phyloP scores from a whole-genome alignment of 2,797 vertebrate genomes.

The Sebastes vulpes region DNA sequence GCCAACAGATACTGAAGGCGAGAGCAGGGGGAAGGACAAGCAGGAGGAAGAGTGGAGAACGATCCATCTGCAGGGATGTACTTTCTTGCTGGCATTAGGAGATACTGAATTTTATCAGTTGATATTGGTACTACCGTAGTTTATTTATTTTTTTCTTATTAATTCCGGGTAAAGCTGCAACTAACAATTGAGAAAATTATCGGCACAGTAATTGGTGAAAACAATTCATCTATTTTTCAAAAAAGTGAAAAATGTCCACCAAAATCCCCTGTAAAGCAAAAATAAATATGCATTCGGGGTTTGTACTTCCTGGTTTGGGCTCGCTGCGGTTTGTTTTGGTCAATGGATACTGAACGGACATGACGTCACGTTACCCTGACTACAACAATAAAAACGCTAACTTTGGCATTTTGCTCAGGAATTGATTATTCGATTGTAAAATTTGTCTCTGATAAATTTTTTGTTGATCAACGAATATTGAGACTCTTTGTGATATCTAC shows the following conservation, averaged over 20 bases:
- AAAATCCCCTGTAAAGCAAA: neutral
- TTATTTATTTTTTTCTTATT: neutral
- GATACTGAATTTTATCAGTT: conserved; percentile 3
- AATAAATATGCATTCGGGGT: no score
- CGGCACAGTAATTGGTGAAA: no score
- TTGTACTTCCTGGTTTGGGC: no score
- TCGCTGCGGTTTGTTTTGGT: no score
- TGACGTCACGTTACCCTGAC: no score
- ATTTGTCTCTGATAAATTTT: neutral
- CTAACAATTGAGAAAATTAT: neutral
- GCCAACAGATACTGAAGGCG: conserved; percentile 10
- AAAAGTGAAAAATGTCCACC: neutral
- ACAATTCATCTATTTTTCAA: neutral
- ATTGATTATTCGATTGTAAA: neutral
- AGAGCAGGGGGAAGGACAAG: conserved; percentile 6
- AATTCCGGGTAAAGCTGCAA: neutral
- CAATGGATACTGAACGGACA: no score
- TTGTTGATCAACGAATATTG: neutral
- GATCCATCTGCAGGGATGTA: conserved; percentile 14
- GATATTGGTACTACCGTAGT: neutral
- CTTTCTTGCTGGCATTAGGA: neutral
- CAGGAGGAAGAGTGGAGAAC: conserved; percentile 4
- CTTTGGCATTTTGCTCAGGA: no score
- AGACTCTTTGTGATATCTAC: neutral
- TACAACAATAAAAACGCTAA: fast-evolving